phyloP scores from a whole-genome alignment of 2,113 vertebrate genomes.

The Montifringilla adamsi region DNA sequence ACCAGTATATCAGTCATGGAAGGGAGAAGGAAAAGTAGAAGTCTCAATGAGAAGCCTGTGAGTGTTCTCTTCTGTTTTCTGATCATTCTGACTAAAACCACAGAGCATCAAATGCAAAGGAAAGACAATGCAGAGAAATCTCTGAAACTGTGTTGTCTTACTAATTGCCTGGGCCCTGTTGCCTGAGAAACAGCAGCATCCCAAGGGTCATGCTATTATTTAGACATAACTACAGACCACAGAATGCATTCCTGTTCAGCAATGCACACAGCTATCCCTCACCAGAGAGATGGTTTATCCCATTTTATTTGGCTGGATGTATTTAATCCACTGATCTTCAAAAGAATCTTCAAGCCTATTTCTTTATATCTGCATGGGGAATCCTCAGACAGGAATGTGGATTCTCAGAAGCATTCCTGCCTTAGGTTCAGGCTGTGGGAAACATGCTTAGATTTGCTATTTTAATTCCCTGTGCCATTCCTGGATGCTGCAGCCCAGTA shows the following conservation, averaged over 20 bases:
- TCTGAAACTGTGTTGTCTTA: neutral
- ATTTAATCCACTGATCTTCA: neutral
- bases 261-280: neutral
- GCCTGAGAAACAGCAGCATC: slow-evolving; percentile 2
- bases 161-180: neutral
- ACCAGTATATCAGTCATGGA: neutral
- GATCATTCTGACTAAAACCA: neutral
- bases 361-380: neutral
- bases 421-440: neutral
- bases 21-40: neutral
- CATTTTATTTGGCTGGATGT: neutral
- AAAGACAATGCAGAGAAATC: neutral
- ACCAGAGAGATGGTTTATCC: neutral
- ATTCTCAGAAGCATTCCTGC: neutral
- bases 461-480: neutral
- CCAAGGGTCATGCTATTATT: neutral
- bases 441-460: neutral
- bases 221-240: neutral
- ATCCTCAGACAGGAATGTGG: neutral
- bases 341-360: neutral
- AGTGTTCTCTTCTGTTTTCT: neutral
- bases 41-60: neutral
- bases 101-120: neutral
- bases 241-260: neutral
- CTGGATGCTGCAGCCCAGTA: neutral